Evolutionary conservation across 2,797 vertebrate species (phyloP), one percentile per base, ranked within the genome.

Genomic region (Pseudotriccus pelzelni): DNA sequence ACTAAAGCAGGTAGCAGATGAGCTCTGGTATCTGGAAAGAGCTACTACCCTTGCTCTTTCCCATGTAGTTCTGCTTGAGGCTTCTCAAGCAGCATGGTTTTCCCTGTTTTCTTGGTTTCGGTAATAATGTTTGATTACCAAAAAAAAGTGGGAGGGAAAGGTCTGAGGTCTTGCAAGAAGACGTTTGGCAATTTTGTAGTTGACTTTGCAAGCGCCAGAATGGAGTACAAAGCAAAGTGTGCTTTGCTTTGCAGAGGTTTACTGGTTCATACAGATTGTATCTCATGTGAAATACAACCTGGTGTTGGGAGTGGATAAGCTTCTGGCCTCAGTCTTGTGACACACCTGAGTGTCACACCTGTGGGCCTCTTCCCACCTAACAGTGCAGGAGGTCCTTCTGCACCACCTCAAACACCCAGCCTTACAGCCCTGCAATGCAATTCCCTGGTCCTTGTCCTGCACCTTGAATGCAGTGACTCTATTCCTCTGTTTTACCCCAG

Each of bases 271-370:
- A 47, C 58, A 74, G 94, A 90, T 92, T 36, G 36, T 96, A 91
- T 96, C 84, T 94, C 53, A 44, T 74, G 93, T 87, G 94, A 94
- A 90, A 74, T 24, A 55, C 77, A 86, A n/a, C 89, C 79, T 82
- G 90, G 20, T 73, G 80, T 77, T 78, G 68, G 49, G 67, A 89
- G 30, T 43, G 64, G 91, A 30, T 84, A 90, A 95, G 87, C 89
- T 76, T 11, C 92, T 66, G 76, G 82, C 88, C 87, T 88, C 19
- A 12, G 67, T 92, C 88, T 72, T 93, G 52, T 92, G 79, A 87
- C 81, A 53, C 84, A 89, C 62, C 50, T 12, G 25, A 62, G 52
- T 20, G 37, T 83, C 66, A 62, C 41, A 17, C 39, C 62, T 89
- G 3, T 62, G 60, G 60, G 32, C 20, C 22, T 70, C 47, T 59